Base-by-base conservation (phyloP, 2,888 invertebrate species). In the Melanostoma scalare region DNA sequence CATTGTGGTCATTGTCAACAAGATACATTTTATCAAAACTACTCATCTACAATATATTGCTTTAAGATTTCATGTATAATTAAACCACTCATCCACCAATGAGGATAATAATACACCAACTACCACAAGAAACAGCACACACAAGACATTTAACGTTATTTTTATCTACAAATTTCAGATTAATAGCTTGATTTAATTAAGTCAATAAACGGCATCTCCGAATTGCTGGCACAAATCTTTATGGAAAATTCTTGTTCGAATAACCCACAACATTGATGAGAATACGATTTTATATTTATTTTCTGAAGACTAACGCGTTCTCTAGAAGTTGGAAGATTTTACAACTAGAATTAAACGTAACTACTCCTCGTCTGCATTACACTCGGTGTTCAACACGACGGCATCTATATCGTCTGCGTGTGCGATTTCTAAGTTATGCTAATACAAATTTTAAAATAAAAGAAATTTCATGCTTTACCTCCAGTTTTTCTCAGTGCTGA, bases 401-500 rank as follows among this genome's bases (percentile, higher is more conserved):
- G 58, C 61, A 71, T 75, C 79, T 55, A 68, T 73, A 74, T 78
- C 82, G 73, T 78, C 79, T 79, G 84, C 71, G 71, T 84, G 84
- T 79, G 84, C 84, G 71, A 84, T 84, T 79, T 71, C 73, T 84
- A 78, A 56, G 78, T 78, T 84, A 84, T 71, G 79, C 84, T 84
- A 84, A 75, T 84, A 67, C 35, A 79, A 71, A 79, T 84, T 75
- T 75, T 53, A 82, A 72, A 76, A 63, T 75, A 81, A 63, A 85
- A 87, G 85, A 84, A 88, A 88, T 88, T 90, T 91, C 88, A 91
- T 90, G 90, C 90, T 91, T 91, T 91, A 91, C 91, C 91, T 91
- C 91, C 91, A 87, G 90, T 90, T 90, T 91, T 91, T 85, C 90
- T 90, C 86, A 90, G 86, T 76, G 91, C 88, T 74, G 88, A 88